Conservation (phyloP, 2,888 invertebrate species). For the Thalpophila matura region DNA sequence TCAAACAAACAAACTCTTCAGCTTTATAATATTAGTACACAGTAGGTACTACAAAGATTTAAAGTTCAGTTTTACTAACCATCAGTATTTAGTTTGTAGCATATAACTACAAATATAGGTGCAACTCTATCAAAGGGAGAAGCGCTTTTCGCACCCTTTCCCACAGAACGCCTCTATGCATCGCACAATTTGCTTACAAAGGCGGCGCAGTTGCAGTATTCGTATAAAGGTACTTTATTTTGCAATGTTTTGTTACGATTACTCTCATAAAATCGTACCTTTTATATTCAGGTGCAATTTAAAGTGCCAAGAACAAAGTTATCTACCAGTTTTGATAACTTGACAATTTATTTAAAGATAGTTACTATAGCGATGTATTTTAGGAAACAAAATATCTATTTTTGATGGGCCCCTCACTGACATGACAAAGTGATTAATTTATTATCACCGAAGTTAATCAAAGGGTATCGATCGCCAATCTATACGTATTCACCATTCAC, state of each 20-base stretch:
- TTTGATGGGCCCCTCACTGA: not conserved
- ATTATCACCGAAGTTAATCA: constrained; percentile 15
- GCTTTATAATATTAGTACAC: no score
- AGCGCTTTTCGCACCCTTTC: not conserved
- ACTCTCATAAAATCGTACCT: no score
- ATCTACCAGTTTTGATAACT: no score
- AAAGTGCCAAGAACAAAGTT: no score
- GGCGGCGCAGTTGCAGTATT: not conserved
- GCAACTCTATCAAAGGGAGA: not conserved
- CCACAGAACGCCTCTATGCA: not conserved
- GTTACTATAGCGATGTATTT: no score
- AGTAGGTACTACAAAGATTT: no score
- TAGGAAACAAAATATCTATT: no score
- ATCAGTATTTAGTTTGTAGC: not conserved
- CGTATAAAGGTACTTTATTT: not conserved
- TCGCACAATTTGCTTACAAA: not conserved
- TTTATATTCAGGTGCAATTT: no score
- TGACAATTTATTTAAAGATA: no score
- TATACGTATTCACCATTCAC: constrained; percentile 1
- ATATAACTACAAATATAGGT: not conserved
- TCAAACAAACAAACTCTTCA: no score
- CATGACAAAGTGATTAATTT: not conserved
- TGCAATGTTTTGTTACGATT: no score
- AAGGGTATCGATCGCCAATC: not conserved
- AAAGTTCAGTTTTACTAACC: no score